Evolutionary conservation across 2,797 vertebrate species (phyloP), one percentile per base, ranked within the genome.

Genomic region (Sebastes kiyomatsui): DNA sequence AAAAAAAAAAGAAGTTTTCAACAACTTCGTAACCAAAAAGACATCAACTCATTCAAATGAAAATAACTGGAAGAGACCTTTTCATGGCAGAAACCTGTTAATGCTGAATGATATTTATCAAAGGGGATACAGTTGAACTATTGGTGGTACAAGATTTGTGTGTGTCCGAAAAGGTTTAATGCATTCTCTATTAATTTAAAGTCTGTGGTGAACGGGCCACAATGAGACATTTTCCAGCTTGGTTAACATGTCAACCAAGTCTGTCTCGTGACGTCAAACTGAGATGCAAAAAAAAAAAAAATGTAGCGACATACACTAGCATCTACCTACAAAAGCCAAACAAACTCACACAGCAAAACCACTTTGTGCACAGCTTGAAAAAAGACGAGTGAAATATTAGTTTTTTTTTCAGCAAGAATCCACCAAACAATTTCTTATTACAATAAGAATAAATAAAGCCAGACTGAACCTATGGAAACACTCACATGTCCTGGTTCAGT

Each of bases 381-480:
- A 85, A 85, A 81, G 61, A 91, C 75, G 68, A 87, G 83, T 87
- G 77, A 82, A 90, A 86, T 88, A 77, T 81, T 79, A 58, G 67
- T 25, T 81, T 86, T 79, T 79, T 90, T 89, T 84, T 71, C 72
- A 93, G 86, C 83, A 90, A 90, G 73, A 91, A 92, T 85, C 76
- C 91, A 94, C 85, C 76, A 93, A 93, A 91, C 87, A 87, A 87
- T 81, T 82, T 84, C 84, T 87, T 82, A 85, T 92, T 86, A 94
- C 89, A 90, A 79, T 86, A 89, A 88, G 82, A 95, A 96, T 96
- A 96, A 96, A 96, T 96, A 95, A 95, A 95, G 70, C 78, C 87
- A 92, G 83, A 90, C 82, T 87, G 84, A 90, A 92, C 87, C 84
- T 76, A 86, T 93, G 91, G 91, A 94, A 95, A 95, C 93, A 88